Base-by-base conservation (phyloP, 2,888 invertebrate species). In the Platycheirus albimanus region DNA sequence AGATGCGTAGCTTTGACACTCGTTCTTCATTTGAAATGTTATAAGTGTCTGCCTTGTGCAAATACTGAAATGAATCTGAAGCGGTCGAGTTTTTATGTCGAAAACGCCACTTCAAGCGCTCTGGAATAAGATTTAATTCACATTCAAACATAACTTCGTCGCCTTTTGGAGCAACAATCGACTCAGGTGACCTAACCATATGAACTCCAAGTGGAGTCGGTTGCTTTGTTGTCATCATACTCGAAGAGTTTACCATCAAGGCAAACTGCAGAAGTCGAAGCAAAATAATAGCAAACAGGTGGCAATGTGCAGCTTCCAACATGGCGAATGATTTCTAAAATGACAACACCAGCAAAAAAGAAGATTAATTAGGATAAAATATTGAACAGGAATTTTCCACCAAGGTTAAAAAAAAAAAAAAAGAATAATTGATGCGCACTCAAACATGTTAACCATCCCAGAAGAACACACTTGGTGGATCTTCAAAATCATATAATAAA, bases 101-200 rank as follows among this genome's bases (percentile, higher is more conserved):
- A 91, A 95, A 95, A 80, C 95, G 93, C 97, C 97, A 97, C 66
- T 94, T 93, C 85, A 97, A 93, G 83, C 93, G 93, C 86, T 96
- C 96, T 0, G 96, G 95, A 0, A 93, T 93, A 5, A 96, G 93
- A 88, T 95, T 95, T 85, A 96, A 93, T 86, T 95, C 94, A 88
- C 97, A 97, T 87, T 95, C 95, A 88, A 97, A 95, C 38, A 94
- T 93, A 28, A 96, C 96, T 86, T 95, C 95, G 88, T 96, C 96
- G 6, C 95, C 95, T 3, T 95, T 92, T 0, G 96, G 96, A 2
- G 96, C 95, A 71, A 94, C 94, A 45, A 96, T 93, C 0, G 96
- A 95, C 89, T 96, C 95, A 0, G 97, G 96, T 78, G 94, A 94
- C 85, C 94, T 93, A 33, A 93, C 93, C 91, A 96, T 96, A 86